Evolutionary conservation across 2,888 invertebrate genomes (phyloP), one percentile per base, ranked within the genome.

Genomic region (Prosopocoilus inquinatus): DNA sequence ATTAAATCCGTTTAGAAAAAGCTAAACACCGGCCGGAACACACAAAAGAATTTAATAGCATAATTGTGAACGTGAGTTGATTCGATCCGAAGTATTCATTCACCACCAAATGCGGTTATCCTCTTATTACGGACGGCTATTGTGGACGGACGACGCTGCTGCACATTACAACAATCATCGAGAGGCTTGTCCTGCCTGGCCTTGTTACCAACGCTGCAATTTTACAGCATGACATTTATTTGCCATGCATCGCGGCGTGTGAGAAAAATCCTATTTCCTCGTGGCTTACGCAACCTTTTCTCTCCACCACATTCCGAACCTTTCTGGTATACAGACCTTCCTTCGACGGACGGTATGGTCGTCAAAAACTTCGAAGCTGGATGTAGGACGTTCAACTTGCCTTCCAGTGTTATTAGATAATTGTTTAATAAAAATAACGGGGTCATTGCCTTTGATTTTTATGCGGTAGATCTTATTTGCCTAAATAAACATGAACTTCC

Each of bases 381-480:
- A 48, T 38, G 38, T 48, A 36, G 48, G 36, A 13, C 48, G 20
- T 39, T 20, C 48, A 48, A 48, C 39, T 48, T 48, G 38, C 48
- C 36, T 3, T 48, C 34, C 15, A 28, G 20, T 16, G 20, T 50
- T 44, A 50, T 44, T 50, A 34, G 50, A 50, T 44, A 35, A 44
- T 44, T 50, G 11, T 43, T 43, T 20, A 50, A 28, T 28, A 28
- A 44, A 34, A 43, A 44, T 34, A 50, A 50, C 35, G 20, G 11
- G 50, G 50, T 50, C 50, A 50, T 44, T 50, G 50, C 50, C 50
- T 50, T 15, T 43, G 43, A 28, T 28, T 28, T 28, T 28, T 28
- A 28, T 28, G 20, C 20, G 7, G 20, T 5, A 28, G 20, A 28
- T 28, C 20, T 7, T 28, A 28, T 28, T 28, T 28, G 20, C 20